These are phyloP conservation scores for Strigops habroptila DNA, from an alignment of 2,113 vertebrate genomes.

Conservation along the genomic window DNA sequence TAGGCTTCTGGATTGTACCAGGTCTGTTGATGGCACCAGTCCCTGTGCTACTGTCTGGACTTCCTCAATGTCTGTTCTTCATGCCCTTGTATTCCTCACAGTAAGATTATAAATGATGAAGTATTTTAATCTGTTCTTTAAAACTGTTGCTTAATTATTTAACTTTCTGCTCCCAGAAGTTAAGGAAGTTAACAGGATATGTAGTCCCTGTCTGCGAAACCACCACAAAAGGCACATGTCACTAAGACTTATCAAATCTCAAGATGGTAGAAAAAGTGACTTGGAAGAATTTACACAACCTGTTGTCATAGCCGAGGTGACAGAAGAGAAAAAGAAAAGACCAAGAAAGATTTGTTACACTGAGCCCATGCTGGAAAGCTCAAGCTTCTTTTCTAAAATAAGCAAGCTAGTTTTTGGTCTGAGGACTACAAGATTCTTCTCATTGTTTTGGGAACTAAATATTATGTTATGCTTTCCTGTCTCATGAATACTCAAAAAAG, in stretches of 20 bases:
- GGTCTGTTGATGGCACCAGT: not conserved
- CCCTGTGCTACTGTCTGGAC: not conserved
- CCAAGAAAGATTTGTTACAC: not conserved
- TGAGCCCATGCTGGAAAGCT: not conserved
- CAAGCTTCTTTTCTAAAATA: not conserved
- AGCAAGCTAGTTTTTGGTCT: not conserved
- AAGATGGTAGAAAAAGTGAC: not conserved
- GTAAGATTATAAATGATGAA: not conserved
- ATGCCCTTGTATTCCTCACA: not conserved
- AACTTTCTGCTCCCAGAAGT: not conserved
- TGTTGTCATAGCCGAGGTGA: not conserved
- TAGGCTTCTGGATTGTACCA: not conserved
- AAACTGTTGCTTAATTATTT: not conserved
- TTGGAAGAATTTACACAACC: not conserved
- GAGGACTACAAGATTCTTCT: not conserved
- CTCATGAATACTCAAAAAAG: not conserved
- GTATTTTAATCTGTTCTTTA: not conserved
- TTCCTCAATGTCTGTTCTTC: not conserved
- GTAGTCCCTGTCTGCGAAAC: not conserved
- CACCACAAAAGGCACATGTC: not conserved
- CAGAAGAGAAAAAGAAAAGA: not conserved
- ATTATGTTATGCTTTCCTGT: not conserved
- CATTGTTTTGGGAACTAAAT: not conserved
- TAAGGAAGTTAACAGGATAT: not conserved
- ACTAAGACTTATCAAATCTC: not conserved